Evolutionary conservation across 2,888 invertebrate genomes (phyloP), one percentile per base, ranked within the genome.

Genomic region (Masnerella sp.): DNA sequence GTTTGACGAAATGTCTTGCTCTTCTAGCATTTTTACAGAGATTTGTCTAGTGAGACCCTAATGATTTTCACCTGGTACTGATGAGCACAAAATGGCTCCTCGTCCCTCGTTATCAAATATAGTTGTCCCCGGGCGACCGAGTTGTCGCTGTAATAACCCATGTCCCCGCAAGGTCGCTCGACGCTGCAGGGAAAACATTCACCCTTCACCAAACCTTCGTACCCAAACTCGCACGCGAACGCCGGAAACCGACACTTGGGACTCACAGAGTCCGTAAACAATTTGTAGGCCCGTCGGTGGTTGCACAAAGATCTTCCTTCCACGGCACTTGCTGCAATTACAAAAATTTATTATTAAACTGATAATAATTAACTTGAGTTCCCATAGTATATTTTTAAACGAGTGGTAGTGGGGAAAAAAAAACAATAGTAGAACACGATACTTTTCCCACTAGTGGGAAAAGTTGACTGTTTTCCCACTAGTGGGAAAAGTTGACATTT

Each of bases 71-170:
- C 81, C 59, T 83, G 83, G 84, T 95, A 96, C 84, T 97, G 96
- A 88, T 96, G 95, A 0, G 96, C 96, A 88, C 97, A 97, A 86
- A 96, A 97, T 0, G 97, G 97, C 86, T 96, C 95, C 83, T 95
- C 95, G 76, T 96, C 95, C 73, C 96, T 90, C 0, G 98, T 98
- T 2, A 96, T 90, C 43, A 97, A 89, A 84, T 95, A 98, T n/a
- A 97, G 90, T 79, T 94, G 94, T 0, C 97, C 97, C 20, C 95
- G 89, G 0, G 95, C 96, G 2, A 92, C 90, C 0, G 95, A 94
- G 45, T 93, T 90, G 86, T 97, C 95, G 0, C 97, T 95, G 87
- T 96, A 96, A 88, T 96, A 97, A 0, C 97, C 97, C 96, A 97
- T 96, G 84, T 95, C 95, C 28, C 96, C 96, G 86, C 97, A 97